phyloP scores from a whole-genome alignment of 2,113 vertebrate genomes.

The Mustela nigripes region DNA sequence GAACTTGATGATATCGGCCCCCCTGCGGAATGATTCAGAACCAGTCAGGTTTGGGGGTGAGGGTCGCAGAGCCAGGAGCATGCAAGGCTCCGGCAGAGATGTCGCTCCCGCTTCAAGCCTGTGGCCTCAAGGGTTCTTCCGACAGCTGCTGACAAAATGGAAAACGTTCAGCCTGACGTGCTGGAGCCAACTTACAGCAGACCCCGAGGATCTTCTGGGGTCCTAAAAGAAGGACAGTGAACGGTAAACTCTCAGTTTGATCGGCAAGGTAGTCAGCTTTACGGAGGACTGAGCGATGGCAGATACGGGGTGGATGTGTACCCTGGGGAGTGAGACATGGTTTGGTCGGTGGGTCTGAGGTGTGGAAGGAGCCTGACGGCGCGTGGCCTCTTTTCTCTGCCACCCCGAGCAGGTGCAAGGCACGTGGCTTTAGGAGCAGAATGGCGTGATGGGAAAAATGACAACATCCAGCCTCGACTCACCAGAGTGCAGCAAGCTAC shows the following conservation, averaged over 20 bases:
- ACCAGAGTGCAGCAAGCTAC: too few relatives aligned
- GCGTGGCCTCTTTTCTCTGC: neutral
- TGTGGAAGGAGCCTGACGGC: neutral
- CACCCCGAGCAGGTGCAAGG: neutral
- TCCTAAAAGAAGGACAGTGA: neutral
- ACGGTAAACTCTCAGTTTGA: neutral
- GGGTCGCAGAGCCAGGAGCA: neutral
- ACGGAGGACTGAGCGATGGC: rapidly evolving
- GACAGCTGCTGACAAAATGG: neutral
- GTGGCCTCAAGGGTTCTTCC: neutral
- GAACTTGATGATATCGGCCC: too few relatives aligned
- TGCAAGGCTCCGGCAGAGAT: neutral
- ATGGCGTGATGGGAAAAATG: neutral
- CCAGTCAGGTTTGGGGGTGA: neutral
- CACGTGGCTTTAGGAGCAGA: neutral
- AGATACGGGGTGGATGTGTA: too few relatives aligned
- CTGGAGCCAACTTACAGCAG: neutral
- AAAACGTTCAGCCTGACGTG: neutral
- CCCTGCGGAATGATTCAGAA: too few relatives aligned
- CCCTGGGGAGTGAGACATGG: neutral
- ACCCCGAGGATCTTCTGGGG: neutral
- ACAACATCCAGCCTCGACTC: neutral
- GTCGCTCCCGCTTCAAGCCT: neutral
- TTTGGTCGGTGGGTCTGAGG: neutral
- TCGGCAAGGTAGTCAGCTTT: neutral